Conservation (phyloP, 2,113 vertebrate species). For the Galeopterus variegatus region DNA sequence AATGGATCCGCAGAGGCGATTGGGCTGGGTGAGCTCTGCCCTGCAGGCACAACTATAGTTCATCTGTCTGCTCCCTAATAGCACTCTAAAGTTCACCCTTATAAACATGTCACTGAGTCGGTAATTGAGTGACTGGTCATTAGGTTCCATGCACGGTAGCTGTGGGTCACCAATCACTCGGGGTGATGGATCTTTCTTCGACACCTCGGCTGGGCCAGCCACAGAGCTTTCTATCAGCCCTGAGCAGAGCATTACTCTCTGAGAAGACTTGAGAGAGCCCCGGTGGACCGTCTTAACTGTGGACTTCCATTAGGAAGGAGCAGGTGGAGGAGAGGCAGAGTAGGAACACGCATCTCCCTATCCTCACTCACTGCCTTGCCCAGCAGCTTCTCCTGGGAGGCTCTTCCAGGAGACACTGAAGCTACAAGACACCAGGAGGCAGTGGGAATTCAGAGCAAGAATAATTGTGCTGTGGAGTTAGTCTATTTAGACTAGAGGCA, state of each 20-base stretch:
- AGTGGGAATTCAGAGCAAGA: neutral
- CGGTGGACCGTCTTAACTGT: neutral
- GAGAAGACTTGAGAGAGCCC: neutral
- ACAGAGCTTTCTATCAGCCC: constrained; percentile 84
- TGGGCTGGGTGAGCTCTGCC: constrained; percentile 93
- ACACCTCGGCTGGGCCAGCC: constrained; percentile 89
- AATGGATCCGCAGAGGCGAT: constrained; percentile 93
- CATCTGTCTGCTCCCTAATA: constrained; percentile 94
- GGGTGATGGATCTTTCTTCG: constrained; percentile 96
- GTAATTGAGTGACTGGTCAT: constrained; percentile 97
- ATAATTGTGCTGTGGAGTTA: neutral
- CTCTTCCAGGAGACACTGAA: neutral
- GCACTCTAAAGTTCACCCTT: constrained; percentile 99
- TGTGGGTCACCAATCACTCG: constrained; percentile 95
- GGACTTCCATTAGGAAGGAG: neutral
- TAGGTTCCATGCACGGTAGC: constrained; percentile 93
- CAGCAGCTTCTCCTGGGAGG: neutral
- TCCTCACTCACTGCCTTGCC: neutral
- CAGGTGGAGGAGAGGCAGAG: neutral
- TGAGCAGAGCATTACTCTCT: constrained; percentile 67
- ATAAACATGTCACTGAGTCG: constrained; percentile 97
- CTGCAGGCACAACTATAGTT: constrained; percentile 90
- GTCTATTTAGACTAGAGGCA: neutral
- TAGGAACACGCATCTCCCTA: neutral
- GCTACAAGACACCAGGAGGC: neutral